These are phyloP conservation scores for Drosophila borborema DNA, from an alignment of 2,888 invertebrate genomes.

Conservation along the genomic window DNA sequence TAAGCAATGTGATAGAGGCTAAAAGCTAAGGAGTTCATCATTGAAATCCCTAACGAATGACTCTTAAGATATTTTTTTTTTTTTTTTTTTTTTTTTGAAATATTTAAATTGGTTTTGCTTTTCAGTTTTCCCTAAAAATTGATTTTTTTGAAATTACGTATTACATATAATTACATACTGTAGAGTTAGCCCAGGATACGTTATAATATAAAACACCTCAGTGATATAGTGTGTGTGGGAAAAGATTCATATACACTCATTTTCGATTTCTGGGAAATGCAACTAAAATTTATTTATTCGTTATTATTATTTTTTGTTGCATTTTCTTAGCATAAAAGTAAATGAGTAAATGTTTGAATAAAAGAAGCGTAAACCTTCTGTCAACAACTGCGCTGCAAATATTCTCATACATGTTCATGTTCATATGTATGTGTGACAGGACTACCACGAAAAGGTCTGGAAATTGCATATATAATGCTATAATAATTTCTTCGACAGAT, in stretches of 20 bases:
- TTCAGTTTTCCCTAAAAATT: neutral
- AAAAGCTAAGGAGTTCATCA: no score
- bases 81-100: neutral
- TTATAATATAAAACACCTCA: neutral
- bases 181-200: conserved; percentile 3
- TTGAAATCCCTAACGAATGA: neutral
- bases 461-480: no score
- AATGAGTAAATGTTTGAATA: neutral
- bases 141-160: neutral
- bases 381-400: neutral
- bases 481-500: no score
- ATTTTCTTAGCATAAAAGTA: no score
- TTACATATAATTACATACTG: neutral
- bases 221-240: neutral
- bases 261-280: conserved; percentile 1
- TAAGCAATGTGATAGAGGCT: neutral
- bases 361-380: neutral
- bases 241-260: neutral
- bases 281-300: neutral
- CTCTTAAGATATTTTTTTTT: neutral
- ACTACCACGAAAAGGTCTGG: no score
- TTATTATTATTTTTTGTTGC: no score
- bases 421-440: neutral
- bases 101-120: no score
- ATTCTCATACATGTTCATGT: neutral